Base-by-base conservation (phyloP, 2,113 vertebrate genomes). In the Macrotis lagotis region DNA sequence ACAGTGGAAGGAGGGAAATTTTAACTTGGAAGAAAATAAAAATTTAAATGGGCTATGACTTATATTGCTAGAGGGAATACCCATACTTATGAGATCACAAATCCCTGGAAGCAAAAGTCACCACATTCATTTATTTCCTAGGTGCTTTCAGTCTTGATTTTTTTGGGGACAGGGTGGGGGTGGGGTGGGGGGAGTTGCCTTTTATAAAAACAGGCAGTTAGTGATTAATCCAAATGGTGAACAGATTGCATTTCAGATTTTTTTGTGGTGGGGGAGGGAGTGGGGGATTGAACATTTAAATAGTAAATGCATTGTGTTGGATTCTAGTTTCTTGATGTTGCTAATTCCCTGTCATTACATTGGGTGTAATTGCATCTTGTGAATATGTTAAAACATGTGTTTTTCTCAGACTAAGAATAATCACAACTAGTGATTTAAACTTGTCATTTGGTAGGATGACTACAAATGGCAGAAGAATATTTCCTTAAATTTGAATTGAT, bases 391-490 rank as follows among this genome's bases (percentile, higher is more conserved):
- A 94, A 95, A 96, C 97, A 97, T 97, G 97, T 97, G 97, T 97
- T 98, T 97, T 96, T 91, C 97, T 97, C 97, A 97, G 96, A 97
- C 97, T 97, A 98, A 96, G 97, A 97, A 95, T 97, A 96, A 97
- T 98, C 97, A 98, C 96, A 98, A 96, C 96, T 96, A 95, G 95
- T 97, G 96, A 97, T 97, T 96, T 96, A 95, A 97, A 95, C 96
- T 97, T 98, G 97, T 97, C 97, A 96, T 96, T 97, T 97, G 89
- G 48, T 96, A 95, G 48, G 93, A 96, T 97, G 96, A 91, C 96
- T 96, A 94, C 95, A 97, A 97, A 96, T 96, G 94, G 95, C 95
- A 97, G 95, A 93, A 95, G 95, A 95, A 92, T 96, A 96, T 96
- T 97, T 93, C 28, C 48, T 96, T 96, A 94, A 94, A 95, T 95